A percentile compares a stretch with the other conserved stretches of the same genome.
Evolutionary conservation across 2,888 invertebrate species (phyloP).

Genomic region (Stenchaetothrips biformis): DNA sequence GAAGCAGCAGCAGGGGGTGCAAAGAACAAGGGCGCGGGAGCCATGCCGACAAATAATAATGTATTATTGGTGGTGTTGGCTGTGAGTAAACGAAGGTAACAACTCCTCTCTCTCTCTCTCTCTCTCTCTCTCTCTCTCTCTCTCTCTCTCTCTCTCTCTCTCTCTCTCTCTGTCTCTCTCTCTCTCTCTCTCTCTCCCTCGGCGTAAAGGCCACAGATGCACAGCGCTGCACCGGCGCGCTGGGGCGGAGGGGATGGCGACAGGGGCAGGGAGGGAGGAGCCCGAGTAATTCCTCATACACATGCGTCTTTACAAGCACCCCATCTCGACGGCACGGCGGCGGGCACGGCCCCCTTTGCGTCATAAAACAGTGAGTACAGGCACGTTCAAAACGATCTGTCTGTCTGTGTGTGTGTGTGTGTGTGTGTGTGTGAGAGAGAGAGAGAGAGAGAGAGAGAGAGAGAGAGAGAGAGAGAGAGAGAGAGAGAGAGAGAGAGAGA

Average conservation of each 20-base stretch:
- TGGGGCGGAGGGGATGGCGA: background rate
- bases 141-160: background rate
- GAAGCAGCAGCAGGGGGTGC: too few relatives aligned
- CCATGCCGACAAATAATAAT: too few relatives aligned
- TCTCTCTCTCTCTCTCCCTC: background rate
- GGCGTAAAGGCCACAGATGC: background rate
- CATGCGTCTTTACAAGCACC: slow-evolving; percentile 20
- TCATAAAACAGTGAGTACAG: slow-evolving; percentile 15
- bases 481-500: too few relatives aligned
- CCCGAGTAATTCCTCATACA: slow-evolving; percentile 13
- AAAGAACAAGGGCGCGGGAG: too few relatives aligned
- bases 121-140: background rate
- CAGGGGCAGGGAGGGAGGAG: background rate
- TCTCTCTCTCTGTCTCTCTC: too few relatives aligned
- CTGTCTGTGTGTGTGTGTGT: background rate
- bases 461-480: too few relatives aligned
- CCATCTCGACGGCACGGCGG: background rate
- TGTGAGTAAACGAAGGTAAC: too few relatives aligned
- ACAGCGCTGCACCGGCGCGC: background rate
- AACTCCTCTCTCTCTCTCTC: background rate
- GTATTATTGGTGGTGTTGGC: too few relatives aligned
- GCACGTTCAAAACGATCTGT: background rate
- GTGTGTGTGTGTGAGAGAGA: background rate
- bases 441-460: background rate
- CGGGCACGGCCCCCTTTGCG: background rate